Evolutionary conservation across 2,113 vertebrate species (phyloP).

Genomic region (Reinhardtius hippoglossoides): DNA sequence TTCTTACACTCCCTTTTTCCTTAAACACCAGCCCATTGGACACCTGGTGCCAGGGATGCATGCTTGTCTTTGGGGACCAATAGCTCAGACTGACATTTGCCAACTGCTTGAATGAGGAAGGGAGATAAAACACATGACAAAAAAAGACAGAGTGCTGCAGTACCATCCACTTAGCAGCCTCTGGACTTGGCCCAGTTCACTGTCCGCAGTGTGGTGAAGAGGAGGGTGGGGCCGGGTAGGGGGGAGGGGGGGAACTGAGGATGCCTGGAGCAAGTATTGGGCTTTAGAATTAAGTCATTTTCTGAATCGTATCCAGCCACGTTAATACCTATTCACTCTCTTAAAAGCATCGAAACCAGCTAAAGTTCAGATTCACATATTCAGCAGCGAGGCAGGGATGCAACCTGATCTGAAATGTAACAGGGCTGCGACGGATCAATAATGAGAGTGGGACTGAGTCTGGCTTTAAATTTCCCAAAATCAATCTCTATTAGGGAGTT

Average conservation of each 20-base stretch:
- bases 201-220: conserved; percentile 56
- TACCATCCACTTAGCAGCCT: conserved; percentile 74
- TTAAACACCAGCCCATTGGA: conserved; percentile 38
- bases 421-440: conserved; percentile 67
- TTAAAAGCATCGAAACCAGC: conserved; percentile 42
- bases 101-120: conserved; percentile 70
- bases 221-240: background rate
- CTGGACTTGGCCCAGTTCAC: conserved; percentile 71
- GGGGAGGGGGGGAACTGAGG: background rate
- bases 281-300: conserved; percentile 60
- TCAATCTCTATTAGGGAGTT: conserved; percentile 75
- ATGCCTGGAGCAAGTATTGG: conserved; percentile 39
- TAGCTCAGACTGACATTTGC: conserved; percentile 65
- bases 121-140: conserved; percentile 67
- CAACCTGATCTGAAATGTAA: conserved; percentile 63
- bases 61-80: conserved; percentile 65
- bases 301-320: conserved; percentile 60
- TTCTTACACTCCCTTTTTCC: conserved; percentile 23
- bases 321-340: conserved; percentile 64
- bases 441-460: conserved; percentile 59
- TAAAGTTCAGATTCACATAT: conserved; percentile 41
- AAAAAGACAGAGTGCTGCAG: conserved; percentile 67
- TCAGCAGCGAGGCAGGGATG: conserved; percentile 44
- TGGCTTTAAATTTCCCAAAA: conserved; percentile 74
- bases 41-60: conserved; percentile 37